These are phyloP conservation scores for Cetoscarus ocellatus DNA, from an alignment of 2,797 vertebrate genomes.

Conservation along the genomic window DNA sequence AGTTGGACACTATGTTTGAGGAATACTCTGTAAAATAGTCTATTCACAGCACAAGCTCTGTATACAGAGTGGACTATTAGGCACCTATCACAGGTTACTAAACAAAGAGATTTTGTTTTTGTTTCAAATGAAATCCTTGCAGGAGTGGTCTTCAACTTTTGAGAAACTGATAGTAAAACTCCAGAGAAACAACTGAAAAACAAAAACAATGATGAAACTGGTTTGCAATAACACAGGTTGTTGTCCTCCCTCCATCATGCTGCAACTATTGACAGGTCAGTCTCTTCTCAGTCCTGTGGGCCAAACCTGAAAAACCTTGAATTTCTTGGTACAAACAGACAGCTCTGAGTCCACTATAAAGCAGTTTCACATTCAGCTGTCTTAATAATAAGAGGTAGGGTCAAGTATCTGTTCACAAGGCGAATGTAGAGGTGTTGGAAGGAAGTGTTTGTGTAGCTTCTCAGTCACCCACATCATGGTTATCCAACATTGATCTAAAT, in stretches of 20 bases:
- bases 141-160: neutral
- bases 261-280: neutral
- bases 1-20: too few relatives aligned
- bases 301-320: neutral
- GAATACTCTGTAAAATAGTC: too few relatives aligned
- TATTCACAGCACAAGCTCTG: too few relatives aligned
- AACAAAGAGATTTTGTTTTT: too few relatives aligned
- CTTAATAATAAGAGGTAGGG: neutral
- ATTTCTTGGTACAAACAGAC: neutral
- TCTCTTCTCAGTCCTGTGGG: neutral
- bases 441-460: too few relatives aligned
- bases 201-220: slow-evolving; percentile 48
- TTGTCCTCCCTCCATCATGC: slow-evolving; percentile 2
- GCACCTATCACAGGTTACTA: too few relatives aligned
- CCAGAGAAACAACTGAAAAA: neutral
- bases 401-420: too few relatives aligned
- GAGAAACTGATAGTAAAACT: neutral
- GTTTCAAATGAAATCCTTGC: too few relatives aligned
- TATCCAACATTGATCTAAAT: too few relatives aligned
- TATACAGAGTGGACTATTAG: too few relatives aligned
- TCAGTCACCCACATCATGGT: too few relatives aligned
- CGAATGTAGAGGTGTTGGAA: too few relatives aligned
- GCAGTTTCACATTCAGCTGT: neutral
- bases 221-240: slow-evolving; percentile 39
- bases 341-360: neutral